These are phyloP conservation scores for Gobius niger DNA, from an alignment of 2,113 vertebrate species.

Conservation along the genomic window DNA sequence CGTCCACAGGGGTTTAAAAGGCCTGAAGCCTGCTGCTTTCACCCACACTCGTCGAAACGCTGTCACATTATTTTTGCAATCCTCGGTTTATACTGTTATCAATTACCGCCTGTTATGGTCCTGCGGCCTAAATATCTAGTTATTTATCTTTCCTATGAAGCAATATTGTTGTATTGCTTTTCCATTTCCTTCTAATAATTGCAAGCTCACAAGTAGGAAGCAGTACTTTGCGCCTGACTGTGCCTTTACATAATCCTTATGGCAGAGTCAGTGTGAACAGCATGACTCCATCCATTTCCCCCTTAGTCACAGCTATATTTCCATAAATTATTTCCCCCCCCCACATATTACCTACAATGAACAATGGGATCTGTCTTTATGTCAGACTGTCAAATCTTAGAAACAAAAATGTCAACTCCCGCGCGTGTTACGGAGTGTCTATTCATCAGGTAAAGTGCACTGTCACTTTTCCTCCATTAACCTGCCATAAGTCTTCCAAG, in stretches of 20 bases:
- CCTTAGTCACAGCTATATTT: conserved; percentile 24
- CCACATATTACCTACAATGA: conserved; percentile 9
- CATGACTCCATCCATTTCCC: conserved; percentile 16
- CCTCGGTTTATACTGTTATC: neutral
- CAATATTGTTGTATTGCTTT: neutral
- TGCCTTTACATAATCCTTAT: conserved; percentile 1
- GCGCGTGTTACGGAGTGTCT: neutral
- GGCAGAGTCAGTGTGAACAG: conserved; percentile 27
- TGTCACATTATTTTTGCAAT: neutral
- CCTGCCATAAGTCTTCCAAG: neutral
- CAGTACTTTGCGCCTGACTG: conserved; percentile 1
- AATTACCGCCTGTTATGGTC: neutral
- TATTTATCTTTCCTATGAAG: neutral
- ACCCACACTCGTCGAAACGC: neutral
- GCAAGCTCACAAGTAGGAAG: neutral
- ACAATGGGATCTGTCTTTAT: conserved; percentile 35
- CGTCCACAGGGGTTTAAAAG: no score
- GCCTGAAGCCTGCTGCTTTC: no score
- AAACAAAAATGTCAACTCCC: neutral
- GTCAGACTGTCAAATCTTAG: neutral
- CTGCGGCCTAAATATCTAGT: neutral
- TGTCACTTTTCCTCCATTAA: conserved; percentile 12
- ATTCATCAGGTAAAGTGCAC: neutral
- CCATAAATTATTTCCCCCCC: conserved; percentile 33
- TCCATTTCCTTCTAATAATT: neutral